Evolutionary conservation across 2,797 vertebrate genomes (phyloP).

Genomic region (Tenualosa thibaudeaui): DNA sequence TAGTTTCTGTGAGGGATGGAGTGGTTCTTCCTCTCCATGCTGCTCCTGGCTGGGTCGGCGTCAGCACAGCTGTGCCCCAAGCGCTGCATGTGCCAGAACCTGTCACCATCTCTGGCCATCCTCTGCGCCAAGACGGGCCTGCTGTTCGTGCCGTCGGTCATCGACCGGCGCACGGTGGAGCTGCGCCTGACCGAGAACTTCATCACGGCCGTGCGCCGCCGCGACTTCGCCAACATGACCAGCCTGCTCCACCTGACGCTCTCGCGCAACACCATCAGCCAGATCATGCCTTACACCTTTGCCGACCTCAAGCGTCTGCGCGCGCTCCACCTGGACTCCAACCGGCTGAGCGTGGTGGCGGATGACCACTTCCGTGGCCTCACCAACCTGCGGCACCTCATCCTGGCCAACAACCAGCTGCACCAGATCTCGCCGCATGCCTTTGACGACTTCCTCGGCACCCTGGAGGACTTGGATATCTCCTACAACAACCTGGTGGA

Average conservation of each 20-base stretch:
- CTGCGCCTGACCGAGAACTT: slow-evolving; percentile 87
- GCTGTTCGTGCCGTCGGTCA: slow-evolving; percentile 85
- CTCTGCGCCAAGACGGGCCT: slow-evolving; percentile 88
- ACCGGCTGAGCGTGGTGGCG: slow-evolving; percentile 79
- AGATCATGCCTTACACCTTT: slow-evolving; percentile 86
- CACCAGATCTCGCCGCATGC: slow-evolving; percentile 70
- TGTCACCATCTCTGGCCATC: slow-evolving; percentile 86
- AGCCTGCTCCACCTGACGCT: slow-evolving; percentile 84
- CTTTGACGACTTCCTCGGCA: slow-evolving; percentile 84
- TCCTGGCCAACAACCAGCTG: slow-evolving; percentile 56
- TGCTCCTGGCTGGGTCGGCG: slow-evolving; percentile 78
- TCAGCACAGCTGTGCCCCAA: slow-evolving; percentile 85
- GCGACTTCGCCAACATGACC: slow-evolving; percentile 89
- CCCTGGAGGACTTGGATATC: slow-evolving; percentile 86
- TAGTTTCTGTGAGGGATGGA: slow-evolving; percentile 9
- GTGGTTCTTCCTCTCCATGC: slow-evolving; percentile 69
- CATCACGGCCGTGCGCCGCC: slow-evolving; percentile 81
- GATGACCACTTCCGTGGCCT: slow-evolving; percentile 86
- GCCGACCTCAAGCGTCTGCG: slow-evolving; percentile 84
- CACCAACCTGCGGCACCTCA: slow-evolving; percentile 74
- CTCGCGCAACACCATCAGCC: slow-evolving; percentile 88
- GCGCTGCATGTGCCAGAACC: slow-evolving; percentile 87
- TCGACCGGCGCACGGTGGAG: slow-evolving; percentile 85
- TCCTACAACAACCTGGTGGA: slow-evolving; percentile 90
- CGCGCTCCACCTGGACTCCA: slow-evolving; percentile 85